A percentile compares a stretch with the other conserved stretches of the same genome.
These are phyloP conservation scores for Diceros bicornis DNA, from an alignment of 2,797 vertebrate species.

Conservation along the genomic window DNA sequence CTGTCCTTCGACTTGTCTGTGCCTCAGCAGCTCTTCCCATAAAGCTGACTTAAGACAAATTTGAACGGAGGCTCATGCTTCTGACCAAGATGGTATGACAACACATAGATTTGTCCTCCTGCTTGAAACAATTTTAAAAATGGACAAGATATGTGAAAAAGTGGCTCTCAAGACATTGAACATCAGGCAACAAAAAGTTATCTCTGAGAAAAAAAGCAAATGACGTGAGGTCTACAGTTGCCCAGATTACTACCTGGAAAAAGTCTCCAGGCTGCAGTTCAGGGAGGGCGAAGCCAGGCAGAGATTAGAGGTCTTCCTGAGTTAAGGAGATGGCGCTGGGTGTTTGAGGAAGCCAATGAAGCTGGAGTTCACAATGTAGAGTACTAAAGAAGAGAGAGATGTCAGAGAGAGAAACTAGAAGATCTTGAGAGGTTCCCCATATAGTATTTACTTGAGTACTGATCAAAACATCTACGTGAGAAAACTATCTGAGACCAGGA, in stretches of 20 bases:
- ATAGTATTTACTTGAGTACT: not conserved
- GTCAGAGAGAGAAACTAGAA: not conserved
- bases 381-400: not conserved
- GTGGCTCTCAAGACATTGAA: not conserved
- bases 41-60: slow-evolving; percentile 1
- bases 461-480: not conserved
- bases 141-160: not conserved
- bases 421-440: not conserved
- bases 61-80: not conserved
- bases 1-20: not conserved
- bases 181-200: not conserved
- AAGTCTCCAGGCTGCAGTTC: not conserved
- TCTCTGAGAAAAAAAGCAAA: not conserved
- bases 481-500: not conserved
- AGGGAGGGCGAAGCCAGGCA: not conserved
- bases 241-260: not conserved
- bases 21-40: not conserved
- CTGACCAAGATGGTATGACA: not conserved
- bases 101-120: not conserved
- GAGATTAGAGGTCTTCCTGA: not conserved
- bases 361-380: not conserved
- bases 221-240: not conserved
- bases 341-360: not conserved
- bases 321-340: not conserved
- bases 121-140: not conserved